Evolutionary conservation across 2,113 vertebrate species (phyloP), one percentile per base, ranked within the genome.

Genomic region (Climacteris rufus): DNA sequence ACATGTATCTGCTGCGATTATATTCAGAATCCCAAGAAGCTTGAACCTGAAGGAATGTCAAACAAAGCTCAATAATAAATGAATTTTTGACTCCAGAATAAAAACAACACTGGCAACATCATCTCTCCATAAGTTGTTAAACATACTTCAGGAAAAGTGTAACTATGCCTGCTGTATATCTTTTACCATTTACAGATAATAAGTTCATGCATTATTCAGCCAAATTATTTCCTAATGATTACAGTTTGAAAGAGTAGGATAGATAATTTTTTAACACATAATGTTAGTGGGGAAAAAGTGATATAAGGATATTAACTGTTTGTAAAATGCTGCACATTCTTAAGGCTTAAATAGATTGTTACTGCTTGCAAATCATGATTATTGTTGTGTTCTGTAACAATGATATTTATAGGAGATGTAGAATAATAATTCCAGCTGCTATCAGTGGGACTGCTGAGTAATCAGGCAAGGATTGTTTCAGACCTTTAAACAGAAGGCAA

Each of bases 51-150:
- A 97, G 95, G 82, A 96, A 84, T 63, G 93, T 88, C 74, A 96
- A 87, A 91, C n/a, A 91, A 95, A 91, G 53, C 40, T 96, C 89
- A 95, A 75, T 89, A 93, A 92, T 61, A 90, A 96, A 96, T 93
- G 50, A 52, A 87, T 91, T 92, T 88, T 79, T 96, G 53, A 93
- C 80, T 72, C 33, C 44, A 80, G 61, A 79, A 88, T 92, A 20
- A 74, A 90, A 96, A 89, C 13, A 87, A 78, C 72, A 22, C 15
- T n/a, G 56, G 35, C 49, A 83, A 79, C n/a, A 35, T 15, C 2
- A 56, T 35, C 37, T 35, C 92, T 56, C 50, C 27, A 30, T 60
- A 87, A 56, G 33, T 33, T 23, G 15, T 45, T 63, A 57, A 93
- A 69, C 2, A n/a, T 17, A 74, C 42, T 92, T 64, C 57, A 63